Evolutionary conservation across 2,797 vertebrate species (phyloP).

Genomic region (Arrhamphus sclerolepis): DNA sequence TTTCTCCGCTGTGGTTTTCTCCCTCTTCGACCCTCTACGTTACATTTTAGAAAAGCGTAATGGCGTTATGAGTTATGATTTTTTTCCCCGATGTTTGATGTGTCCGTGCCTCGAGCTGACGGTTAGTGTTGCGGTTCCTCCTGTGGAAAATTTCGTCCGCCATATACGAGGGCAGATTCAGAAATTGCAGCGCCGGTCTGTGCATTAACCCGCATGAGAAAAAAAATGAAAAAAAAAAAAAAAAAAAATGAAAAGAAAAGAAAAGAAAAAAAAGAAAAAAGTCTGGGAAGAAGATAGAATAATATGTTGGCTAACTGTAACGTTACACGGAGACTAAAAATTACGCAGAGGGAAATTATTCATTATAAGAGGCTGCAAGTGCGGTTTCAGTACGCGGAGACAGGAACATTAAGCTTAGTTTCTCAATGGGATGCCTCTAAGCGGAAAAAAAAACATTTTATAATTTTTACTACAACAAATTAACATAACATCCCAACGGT

Average conservation of each 20-base stretch:
- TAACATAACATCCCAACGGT: no score
- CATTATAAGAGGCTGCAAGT: not conserved
- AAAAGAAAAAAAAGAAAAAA: slow-evolving; percentile 58
- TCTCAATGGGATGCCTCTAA: no score
- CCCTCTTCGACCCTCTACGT: slow-evolving; percentile 55
- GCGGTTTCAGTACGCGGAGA: no score
- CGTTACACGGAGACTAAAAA: slow-evolving; percentile 56
- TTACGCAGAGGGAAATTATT: slow-evolving; percentile 40
- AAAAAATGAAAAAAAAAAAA: slow-evolving; percentile 21
- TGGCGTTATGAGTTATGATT: slow-evolving; percentile 62
- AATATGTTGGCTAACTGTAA: slow-evolving; percentile 65
- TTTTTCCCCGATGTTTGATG: slow-evolving; percentile 42
- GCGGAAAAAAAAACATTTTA: no score
- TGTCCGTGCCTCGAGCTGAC: slow-evolving; percentile 35
- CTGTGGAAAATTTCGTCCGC: slow-evolving; percentile 80
- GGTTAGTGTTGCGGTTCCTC: slow-evolving; percentile 71
- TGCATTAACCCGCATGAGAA: slow-evolving; percentile 68
- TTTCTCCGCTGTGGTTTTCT: slow-evolving; percentile 23
- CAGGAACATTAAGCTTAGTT: not conserved
- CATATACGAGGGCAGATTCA: slow-evolving; percentile 83
- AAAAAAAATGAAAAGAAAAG: slow-evolving; percentile 25
- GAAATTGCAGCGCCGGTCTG: slow-evolving; percentile 81
- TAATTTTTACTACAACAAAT: no score
- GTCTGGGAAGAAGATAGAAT: slow-evolving; percentile 62
- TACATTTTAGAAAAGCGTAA: slow-evolving; percentile 72